These are phyloP conservation scores for Callyntrura sp. DNA, from an alignment of 2,888 invertebrate species.

Conservation along the genomic window DNA sequence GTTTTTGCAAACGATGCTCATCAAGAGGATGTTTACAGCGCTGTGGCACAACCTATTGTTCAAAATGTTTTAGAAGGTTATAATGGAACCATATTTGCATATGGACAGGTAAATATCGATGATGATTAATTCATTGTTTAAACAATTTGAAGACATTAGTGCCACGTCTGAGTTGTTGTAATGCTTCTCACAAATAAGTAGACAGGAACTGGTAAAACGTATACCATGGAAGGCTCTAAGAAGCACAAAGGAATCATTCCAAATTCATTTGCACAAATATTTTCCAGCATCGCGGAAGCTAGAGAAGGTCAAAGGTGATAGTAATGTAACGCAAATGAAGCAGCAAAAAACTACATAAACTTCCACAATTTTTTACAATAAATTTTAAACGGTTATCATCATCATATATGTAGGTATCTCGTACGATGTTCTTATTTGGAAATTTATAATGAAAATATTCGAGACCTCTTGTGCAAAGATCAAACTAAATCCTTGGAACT, in stretches of 20 bases:
- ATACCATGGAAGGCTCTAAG: conserved; percentile 96
- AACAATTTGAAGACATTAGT: no score
- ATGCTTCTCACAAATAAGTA: no score
- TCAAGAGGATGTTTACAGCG: conserved; percentile 97
- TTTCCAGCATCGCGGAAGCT: conserved; percentile 98
- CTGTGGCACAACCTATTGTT: conserved; percentile 98
- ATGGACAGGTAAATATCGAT: no score
- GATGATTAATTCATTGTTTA: no score
- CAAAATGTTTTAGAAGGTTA: conserved; percentile 98
- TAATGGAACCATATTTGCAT: conserved; percentile 92
- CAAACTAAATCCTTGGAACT: conserved; percentile 95
- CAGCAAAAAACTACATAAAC: no score
- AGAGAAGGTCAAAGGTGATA: conserved; percentile 90
- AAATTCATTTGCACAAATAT: conserved; percentile 99
- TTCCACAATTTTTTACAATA: conserved; percentile 38
- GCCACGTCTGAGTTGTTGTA: no score
- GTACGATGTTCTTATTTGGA: conserved; percentile 99
- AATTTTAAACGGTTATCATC: no score
- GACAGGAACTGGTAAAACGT: conserved; percentile 98
- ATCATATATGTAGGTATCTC: no score
- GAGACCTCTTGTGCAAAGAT: conserved; percentile 96
- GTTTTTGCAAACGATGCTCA: conserved; percentile 95
- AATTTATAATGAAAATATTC: conserved; percentile 99
- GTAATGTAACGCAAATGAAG: no score
- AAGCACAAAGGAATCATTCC: conserved; percentile 95